Base-by-base conservation (phyloP, 2,888 invertebrate genomes). In the Tanytarsus gracilentus region DNA sequence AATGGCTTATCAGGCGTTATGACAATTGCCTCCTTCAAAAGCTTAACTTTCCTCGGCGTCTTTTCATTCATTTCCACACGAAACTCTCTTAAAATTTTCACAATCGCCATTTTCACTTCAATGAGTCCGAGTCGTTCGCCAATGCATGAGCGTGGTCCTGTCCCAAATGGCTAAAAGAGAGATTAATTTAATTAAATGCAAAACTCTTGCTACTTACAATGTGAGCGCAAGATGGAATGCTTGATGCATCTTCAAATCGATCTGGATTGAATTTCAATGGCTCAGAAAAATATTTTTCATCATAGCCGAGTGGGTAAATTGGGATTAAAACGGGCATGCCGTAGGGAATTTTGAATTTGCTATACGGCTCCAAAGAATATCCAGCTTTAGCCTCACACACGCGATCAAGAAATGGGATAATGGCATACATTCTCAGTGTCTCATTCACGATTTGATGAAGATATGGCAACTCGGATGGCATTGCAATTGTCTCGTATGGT, bases 121-220 rank as follows among this genome's bases (percentile, higher is more conserved):
- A 73, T 63, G 3, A 71, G 51, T 1, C 70, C 73, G 56, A 73
- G 69, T 1, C 73, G 68, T 49, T 68, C 70, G 16, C 73, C 73
- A 61, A 73, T 71, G 61, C 73, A 73, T 61, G 69, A 70, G 50
- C 68, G 71, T 0, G 71, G 71, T 0, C 73, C 73, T 4, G 63
- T 58, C 0, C 73, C 73, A 21, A 72, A 73, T 1, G 73, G 73
- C n/a, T n/a, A n/a, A n/a, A n/a, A n/a, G n/a, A n/a, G n/a, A n/a
- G n/a, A n/a, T n/a, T n/a, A n/a, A n/a, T n/a, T n/a, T n/a, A n/a
- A n/a, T n/a, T n/a, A n/a, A n/a, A n/a, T n/a, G n/a, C n/a, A n/a
- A n/a, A n/a, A n/a, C n/a, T n/a, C n/a, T n/a, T n/a, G n/a, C n/a
- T n/a, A n/a, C n/a, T n/a, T n/a, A n/a, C n/a, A 23, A 68, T 61